Conservation (phyloP, 1,140 invertebrate genomes). For the Macrobrachium rosenbergii region DNA sequence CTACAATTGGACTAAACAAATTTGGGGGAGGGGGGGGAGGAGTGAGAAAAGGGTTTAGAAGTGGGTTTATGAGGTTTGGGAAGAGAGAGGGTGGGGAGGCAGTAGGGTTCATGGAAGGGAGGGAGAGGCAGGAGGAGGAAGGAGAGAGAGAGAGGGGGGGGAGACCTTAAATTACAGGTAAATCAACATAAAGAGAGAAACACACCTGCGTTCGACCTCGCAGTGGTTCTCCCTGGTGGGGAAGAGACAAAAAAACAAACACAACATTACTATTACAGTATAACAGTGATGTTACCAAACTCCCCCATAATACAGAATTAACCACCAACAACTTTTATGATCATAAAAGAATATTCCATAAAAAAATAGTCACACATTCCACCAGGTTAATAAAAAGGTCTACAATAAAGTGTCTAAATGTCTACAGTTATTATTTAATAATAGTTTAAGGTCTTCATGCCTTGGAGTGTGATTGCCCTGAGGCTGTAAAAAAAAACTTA, state of each 20-base stretch:
- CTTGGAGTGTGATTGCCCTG: too few relatives aligned
- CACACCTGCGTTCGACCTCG: slow-evolving; percentile 96
- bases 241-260: slow-evolving; percentile 42
- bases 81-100: not conserved
- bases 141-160: not conserved
- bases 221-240: slow-evolving; percentile 93
- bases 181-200: slow-evolving; percentile 27
- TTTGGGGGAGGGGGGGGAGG: not conserved
- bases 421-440: too few relatives aligned
- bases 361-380: not conserved
- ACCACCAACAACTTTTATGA: not conserved
- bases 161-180: not conserved
- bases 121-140: not conserved
- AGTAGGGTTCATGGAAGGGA: not conserved
- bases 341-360: not conserved
- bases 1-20: not conserved
- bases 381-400: not conserved
- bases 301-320: too few relatives aligned
- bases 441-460: too few relatives aligned
- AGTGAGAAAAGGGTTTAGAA: not conserved
- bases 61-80: not conserved
- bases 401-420: too few relatives aligned
- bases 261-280: slow-evolving; percentile 19
- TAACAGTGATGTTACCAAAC: not conserved
- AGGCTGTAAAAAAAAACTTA: too few relatives aligned